Evolutionary conservation across 2,113 vertebrate genomes (phyloP).

Genomic region (Xiphorhynchus elegans): DNA sequence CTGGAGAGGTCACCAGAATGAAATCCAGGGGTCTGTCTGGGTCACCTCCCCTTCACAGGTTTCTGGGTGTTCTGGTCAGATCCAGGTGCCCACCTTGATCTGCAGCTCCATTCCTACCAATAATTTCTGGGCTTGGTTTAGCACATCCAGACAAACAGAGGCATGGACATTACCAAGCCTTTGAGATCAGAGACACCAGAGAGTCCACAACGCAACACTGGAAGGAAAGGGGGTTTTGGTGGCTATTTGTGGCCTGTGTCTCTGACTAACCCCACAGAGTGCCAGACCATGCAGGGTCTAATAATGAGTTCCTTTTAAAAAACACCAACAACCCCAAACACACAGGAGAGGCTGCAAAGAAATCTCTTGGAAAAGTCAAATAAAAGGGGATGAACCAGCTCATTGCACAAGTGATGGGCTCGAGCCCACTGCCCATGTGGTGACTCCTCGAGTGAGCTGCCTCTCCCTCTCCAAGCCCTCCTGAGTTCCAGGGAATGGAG

Average conservation of each 20-base stretch:
- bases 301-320: neutral
- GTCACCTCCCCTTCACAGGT: neutral
- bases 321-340: neutral
- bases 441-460: neutral
- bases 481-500: neutral
- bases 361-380: neutral
- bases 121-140: neutral
- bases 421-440: rapidly evolving
- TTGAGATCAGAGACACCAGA: rapidly evolving
- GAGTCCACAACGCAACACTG: neutral
- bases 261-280: neutral
- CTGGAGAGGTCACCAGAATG: neutral
- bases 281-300: neutral
- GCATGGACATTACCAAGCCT: neutral
- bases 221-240: neutral
- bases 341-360: neutral
- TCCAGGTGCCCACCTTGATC: neutral
- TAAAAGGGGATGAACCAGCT: neutral
- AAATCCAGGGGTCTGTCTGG: neutral
- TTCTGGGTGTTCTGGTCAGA: neutral
- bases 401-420: neutral
- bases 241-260: neutral
- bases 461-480: neutral
- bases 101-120: neutral
- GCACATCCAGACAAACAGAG: neutral